These are phyloP conservation scores for Adelosebastes latens DNA, from an alignment of 2,797 vertebrate species.

Conservation along the genomic window DNA sequence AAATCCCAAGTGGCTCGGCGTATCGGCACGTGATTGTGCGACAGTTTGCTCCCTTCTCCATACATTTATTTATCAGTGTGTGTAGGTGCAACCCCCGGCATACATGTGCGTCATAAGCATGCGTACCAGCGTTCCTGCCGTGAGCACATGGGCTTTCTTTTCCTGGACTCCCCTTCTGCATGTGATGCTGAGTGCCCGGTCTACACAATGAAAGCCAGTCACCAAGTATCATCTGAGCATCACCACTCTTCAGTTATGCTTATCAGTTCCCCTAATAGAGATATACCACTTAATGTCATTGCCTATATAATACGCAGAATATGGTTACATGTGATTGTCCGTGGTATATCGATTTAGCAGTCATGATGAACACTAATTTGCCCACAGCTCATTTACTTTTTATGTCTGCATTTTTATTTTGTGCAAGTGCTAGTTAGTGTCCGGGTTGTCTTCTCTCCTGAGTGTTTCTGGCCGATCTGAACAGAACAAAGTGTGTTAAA, in stretches of 20 bases:
- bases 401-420: not conserved
- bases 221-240: conserved; percentile 50
- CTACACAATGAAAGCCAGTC: conserved; percentile 34
- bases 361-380: not conserved
- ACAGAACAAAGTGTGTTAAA: not conserved
- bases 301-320: not conserved
- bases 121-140: not conserved
- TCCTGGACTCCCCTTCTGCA: conserved; percentile 1
- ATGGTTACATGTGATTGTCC: not conserved
- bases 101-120: conserved; percentile 35
- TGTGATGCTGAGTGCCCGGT: conserved; percentile 25
- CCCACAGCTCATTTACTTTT: not conserved
- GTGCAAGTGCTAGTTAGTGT: not conserved
- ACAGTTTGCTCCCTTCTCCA: conserved; percentile 11
- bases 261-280: not conserved
- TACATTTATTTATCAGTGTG: conserved; percentile 32
- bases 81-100: not conserved
- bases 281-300: not conserved
- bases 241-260: conserved; percentile 21
- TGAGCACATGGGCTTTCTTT: conserved; percentile 19
- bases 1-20: conserved; percentile 32
- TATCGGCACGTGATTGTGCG: conserved; percentile 13
- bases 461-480: not conserved
- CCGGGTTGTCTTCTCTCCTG: not conserved
- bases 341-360: not conserved